Evolutionary conservation across 2,797 vertebrate genomes (phyloP), one percentile per base, ranked within the genome.

Genomic region (Bovichtus variegatus): DNA sequence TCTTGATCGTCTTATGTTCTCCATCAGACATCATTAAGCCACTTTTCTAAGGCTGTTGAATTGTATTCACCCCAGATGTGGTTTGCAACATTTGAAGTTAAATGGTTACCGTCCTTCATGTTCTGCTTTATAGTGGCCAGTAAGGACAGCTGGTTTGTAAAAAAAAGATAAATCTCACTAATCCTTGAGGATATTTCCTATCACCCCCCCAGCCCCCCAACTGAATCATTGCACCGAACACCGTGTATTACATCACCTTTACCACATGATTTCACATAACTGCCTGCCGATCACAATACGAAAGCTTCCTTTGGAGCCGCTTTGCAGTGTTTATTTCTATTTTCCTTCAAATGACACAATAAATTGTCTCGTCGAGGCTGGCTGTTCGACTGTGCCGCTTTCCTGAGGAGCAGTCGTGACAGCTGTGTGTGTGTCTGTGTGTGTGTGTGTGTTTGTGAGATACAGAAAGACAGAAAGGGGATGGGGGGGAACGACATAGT

Each of bases 331-430:
- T 50, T 71, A 31, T 63, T 62, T 57, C 44, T 47, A 60, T 57
- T 73, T 63, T 36, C 23, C 78, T 64, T 74, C 36, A 58, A 79
- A 68, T 73, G 40, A 8, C 57, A 47, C 50, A 65, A 44, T 78
- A 55, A 66, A 49, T 51, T 59, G 50, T 55, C 59, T 60, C 11
- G 9, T 29, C 10, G 12, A 63, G 50, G 23, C 47, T 76, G 18
- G 38, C 55, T 25, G 27, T 31, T 55, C 9, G 44, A 34, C 44
- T 58, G 67, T 34, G 13, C 21, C 41, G 57, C 38, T 59, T 34
- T 59, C 57, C 36, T 41, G 57, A 41, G 38, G 8, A 59, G 38
- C 38, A 27, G 57, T 49, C 25, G 2, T 66, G 65, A 65, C 72
- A 66, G 60, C 38, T 64, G 16, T 47, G 54, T 40, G 54, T 61